Evolutionary conservation across 2,797 vertebrate species (phyloP), one percentile per base, ranked within the genome.

Genomic region (Cynopterus sphinx): DNA sequence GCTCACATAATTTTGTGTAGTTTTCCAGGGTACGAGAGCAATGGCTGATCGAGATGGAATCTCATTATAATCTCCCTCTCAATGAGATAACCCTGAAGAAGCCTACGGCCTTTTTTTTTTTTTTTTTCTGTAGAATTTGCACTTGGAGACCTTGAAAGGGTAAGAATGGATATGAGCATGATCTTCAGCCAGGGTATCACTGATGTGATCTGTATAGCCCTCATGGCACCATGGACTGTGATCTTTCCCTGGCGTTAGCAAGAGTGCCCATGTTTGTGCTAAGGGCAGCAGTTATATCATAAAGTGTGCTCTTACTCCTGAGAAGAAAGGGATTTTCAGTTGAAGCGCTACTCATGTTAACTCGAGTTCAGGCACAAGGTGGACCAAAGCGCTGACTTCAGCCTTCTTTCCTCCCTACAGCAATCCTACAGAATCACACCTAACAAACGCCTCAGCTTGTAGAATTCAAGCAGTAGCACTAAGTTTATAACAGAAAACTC

Each of bases 21-120:
- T 39, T 90, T 92, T 91, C 85, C 74, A 91, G 84, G 39, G 65
- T 73, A 88, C 59, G 33, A 73, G 10, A 94, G 59, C 57, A 93
- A 96, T 31, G 68, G 61, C 46, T 78, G 77, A 96, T 68, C 46
- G 55, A 55, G 49, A 81, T 17, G 24, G 51, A 94, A 73, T 91
- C 70, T 75, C 41, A 84, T 87, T 94, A 71, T 33, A 95, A 95
- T 67, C 3, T 74, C 89, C 68, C 24, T 87, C 57, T 84, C 88
- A 90, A 70, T 63, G 59, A 88, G 43, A 49, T 53, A 77, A 93
- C 83, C 53, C 36, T 61, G 96, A 70, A 74, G 51, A 94, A 89
- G 91, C 51, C 10, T 70, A 65, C 59, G 74, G 46, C 33, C 0
- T 8, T 46, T n/a, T n/a, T 33, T 33, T 33, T 33, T 33, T 86